Evolutionary conservation across 2,888 invertebrate genomes (phyloP).

Genomic region (Cremastinae sp.): DNA sequence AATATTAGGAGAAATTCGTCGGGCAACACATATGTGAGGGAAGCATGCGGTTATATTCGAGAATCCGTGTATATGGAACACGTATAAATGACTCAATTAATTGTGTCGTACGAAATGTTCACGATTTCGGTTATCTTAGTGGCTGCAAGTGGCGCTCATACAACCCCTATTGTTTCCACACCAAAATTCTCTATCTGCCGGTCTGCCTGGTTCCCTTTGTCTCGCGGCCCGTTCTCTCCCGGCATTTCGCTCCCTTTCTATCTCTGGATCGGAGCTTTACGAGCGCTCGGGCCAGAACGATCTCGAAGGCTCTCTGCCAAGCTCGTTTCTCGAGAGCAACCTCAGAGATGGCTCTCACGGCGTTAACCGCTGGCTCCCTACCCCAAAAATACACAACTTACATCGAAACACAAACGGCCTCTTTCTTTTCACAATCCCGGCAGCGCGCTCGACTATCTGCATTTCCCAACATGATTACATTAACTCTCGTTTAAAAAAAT

Average conservation of each 20-base stretch:
- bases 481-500: too few species aligned
- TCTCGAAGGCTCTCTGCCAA: conserved; percentile 43
- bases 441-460: too few species aligned
- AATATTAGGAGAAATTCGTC: conserved; percentile 14
- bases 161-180: conserved; percentile 43
- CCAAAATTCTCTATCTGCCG: conserved; percentile 21
- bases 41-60: background rate
- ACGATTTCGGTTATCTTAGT: conserved; percentile 46
- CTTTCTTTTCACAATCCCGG: too few species aligned
- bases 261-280: conserved; percentile 46
- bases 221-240: conserved; percentile 26
- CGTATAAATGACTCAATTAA: conserved; percentile 44
- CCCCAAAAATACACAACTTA: conserved; percentile 31
- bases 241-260: conserved; percentile 7
- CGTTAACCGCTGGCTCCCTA: conserved; percentile 48
- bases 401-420: background rate
- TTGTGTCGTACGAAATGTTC: conserved; percentile 41
- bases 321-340: conserved; percentile 35
- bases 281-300: conserved; percentile 34
- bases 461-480: too few species aligned
- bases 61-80: background rate
- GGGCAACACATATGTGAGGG: background rate
- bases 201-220: conserved; percentile 14
- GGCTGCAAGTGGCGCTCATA: conserved; percentile 33
- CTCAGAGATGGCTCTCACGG: conserved; percentile 32